phyloP scores from a whole-genome alignment of 1,140 invertebrate genomes.

The Pseudomyrmex cubaensis region DNA sequence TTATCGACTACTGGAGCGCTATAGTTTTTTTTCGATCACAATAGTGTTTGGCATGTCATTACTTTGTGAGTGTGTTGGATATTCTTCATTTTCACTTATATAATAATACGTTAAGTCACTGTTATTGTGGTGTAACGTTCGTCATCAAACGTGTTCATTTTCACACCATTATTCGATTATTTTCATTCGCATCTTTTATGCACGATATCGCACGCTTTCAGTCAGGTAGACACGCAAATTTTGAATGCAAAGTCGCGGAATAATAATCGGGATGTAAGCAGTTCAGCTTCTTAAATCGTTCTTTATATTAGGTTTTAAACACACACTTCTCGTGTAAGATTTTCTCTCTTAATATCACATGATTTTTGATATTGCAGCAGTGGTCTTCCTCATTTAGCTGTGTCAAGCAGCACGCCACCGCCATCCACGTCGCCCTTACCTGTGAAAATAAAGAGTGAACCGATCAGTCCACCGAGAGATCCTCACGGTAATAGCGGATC shows the following conservation, averaged over 20 bases:
- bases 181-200: no score
- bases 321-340: neutral
- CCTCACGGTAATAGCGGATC: slow-evolving; percentile 83
- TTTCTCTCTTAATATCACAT: neutral
- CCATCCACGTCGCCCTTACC: slow-evolving; percentile 92
- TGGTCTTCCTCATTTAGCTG: slow-evolving; percentile 91
- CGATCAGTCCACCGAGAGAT: slow-evolving; percentile 94
- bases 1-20: slow-evolving; percentile 54
- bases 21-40: slow-evolving; percentile 67
- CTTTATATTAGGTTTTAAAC: neutral
- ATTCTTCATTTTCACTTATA: slow-evolving; percentile 22
- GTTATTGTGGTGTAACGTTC: neutral
- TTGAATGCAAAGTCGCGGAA: neutral
- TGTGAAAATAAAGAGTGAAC: slow-evolving; percentile 97
- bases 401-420: slow-evolving; percentile 93
- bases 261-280: neutral
- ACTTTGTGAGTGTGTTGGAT: slow-evolving; percentile 37
- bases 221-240: neutral
- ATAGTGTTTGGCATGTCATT: slow-evolving; percentile 39
- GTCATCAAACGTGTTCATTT: slow-evolving; percentile 23
- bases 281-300: neutral
- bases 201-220: neutral
- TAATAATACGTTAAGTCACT: neutral
- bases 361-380: slow-evolving; percentile 78
- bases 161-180: slow-evolving; percentile 24